Conservation (phyloP, 64 coral and sea anemone species). For the Anthopleura sola region DNA sequence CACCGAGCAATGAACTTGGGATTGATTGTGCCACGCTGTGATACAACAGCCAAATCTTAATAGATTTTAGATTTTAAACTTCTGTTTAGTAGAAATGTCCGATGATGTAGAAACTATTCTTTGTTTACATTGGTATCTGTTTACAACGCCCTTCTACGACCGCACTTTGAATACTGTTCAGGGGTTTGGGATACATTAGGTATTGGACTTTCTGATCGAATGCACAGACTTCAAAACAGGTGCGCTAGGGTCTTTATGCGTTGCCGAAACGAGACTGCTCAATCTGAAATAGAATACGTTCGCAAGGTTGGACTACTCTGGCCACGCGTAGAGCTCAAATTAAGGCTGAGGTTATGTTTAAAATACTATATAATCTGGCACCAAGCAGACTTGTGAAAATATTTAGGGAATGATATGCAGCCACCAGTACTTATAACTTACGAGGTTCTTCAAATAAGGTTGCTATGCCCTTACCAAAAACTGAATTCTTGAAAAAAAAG, state of each 20-base stretch:
- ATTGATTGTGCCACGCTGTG: too few relatives aligned
- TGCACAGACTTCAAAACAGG: conserved; percentile 27
- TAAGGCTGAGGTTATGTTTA: conserved; percentile 27
- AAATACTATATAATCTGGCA: conserved; percentile 18
- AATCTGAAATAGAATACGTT: conserved; percentile 22
- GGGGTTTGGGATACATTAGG: conserved; percentile 10
- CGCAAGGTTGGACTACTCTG: conserved; percentile 20
- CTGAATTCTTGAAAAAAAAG: conserved; percentile 23
- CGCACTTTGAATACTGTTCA: conserved; percentile 33
- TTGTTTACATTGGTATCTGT: neutral
- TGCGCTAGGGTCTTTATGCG: neutral
- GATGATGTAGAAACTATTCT: too few relatives aligned
- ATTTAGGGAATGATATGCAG: conserved; percentile 6
- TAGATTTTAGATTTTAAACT: too few relatives aligned
- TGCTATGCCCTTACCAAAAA: conserved; percentile 5
- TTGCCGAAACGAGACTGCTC: conserved; percentile 10
- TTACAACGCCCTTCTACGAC: conserved; percentile 16
- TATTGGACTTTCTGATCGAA: conserved; percentile 9
- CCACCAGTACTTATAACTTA: neutral
- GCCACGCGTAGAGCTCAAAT: conserved; percentile 1
- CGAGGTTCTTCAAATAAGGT: conserved; percentile 34
- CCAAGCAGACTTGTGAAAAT: neutral
- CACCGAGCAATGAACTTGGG: too few relatives aligned
- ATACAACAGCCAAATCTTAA: too few relatives aligned
- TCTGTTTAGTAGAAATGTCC: too few relatives aligned